These are phyloP conservation scores for Rotaria socialis DNA, from an alignment of 2,888 invertebrate genomes.

Conservation along the genomic window DNA sequence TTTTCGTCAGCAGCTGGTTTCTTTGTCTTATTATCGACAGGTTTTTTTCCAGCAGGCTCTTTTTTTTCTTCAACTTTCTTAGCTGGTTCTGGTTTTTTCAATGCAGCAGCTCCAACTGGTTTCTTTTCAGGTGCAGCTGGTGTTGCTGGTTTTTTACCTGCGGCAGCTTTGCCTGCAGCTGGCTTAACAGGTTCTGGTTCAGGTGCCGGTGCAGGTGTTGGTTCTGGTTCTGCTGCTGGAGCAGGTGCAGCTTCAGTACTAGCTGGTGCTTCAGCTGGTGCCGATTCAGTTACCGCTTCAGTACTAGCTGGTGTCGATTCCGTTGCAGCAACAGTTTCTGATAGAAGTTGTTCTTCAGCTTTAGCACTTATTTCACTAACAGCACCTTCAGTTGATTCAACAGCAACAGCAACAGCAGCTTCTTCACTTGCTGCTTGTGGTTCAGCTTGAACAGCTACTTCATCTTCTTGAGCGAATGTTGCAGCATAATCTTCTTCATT, in stretches of 20 bases:
- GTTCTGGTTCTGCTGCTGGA: constrained; percentile 63
- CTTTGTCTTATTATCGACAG: neutral
- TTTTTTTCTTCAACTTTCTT: constrained; percentile 52
- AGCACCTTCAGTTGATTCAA: neutral
- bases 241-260: constrained; percentile 63
- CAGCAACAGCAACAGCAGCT: neutral
- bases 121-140: constrained; percentile 47
- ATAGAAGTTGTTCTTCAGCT: neutral
- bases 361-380: constrained; percentile 40
- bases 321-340: constrained; percentile 35
- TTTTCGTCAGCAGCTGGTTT: neutral
- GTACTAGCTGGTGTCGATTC: constrained; percentile 57
- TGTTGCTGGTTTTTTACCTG: constrained; percentile 45
- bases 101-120: constrained; percentile 56
- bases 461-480: neutral
- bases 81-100: constrained; percentile 48
- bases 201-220: constrained; percentile 31
- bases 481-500: constrained; percentile 36
- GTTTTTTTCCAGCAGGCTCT: constrained; percentile 54
- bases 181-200: constrained; percentile 26
- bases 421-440: neutral
- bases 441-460: neutral
- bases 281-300: constrained; percentile 58
- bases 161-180: neutral
- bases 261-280: constrained; percentile 60